phyloP scores from a whole-genome alignment of 2,113 vertebrate genomes.

The Sylvilagus bachmani region DNA sequence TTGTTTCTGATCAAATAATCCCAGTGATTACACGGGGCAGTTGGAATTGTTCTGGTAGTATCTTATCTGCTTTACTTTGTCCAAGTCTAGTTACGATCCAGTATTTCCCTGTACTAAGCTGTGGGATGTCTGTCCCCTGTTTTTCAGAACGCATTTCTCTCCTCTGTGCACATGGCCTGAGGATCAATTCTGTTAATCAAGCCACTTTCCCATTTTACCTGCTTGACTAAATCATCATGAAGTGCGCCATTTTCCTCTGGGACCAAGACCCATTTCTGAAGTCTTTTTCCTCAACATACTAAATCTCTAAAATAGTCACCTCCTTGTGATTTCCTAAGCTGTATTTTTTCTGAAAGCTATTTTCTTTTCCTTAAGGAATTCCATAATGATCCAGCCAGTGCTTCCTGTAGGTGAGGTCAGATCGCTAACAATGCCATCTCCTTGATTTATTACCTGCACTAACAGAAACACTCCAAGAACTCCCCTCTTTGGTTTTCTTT shows the following conservation, averaged over 20 bases:
- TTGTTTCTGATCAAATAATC: not conserved
- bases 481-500: not conserved
- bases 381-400: slow-evolving; percentile 54
- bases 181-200: slow-evolving; percentile 72
- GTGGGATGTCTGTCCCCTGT: not conserved
- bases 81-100: not conserved
- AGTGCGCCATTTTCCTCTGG: slow-evolving; percentile 53
- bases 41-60: not conserved
- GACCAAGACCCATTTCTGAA: slow-evolving; percentile 76
- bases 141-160: slow-evolving; percentile 66
- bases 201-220: slow-evolving; percentile 65
- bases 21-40: not conserved
- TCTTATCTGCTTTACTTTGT: not conserved
- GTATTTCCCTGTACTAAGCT: slow-evolving; percentile 29
- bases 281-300: slow-evolving; percentile 55
- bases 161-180: slow-evolving; percentile 62
- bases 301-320: slow-evolving; percentile 62
- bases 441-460: slow-evolving; percentile 37
- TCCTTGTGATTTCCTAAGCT: slow-evolving; percentile 49
- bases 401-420: slow-evolving; percentile 44
- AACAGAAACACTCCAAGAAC: not conserved
- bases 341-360: slow-evolving; percentile 30
- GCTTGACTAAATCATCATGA: slow-evolving; percentile 83
- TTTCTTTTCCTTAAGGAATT: slow-evolving; percentile 61
- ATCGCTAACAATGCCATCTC: not conserved